A percentile compares a stretch with the other conserved stretches of the same genome.
These are phyloP conservation scores for Calliopsis andreniformis DNA, from an alignment of 1,140 invertebrate genomes.

Conservation along the genomic window DNA sequence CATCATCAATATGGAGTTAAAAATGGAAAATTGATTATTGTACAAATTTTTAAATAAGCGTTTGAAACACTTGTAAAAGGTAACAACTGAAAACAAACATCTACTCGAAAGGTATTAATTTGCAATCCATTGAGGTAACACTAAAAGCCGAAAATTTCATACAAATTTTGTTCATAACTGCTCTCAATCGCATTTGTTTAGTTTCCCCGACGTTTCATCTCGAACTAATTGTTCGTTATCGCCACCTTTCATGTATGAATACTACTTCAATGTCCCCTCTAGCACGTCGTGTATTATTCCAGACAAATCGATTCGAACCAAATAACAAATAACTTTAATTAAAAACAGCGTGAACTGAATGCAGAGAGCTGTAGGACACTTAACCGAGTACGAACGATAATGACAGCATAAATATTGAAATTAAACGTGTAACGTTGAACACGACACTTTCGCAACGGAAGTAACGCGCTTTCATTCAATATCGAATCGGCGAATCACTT, in stretches of 20 bases:
- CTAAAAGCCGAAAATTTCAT: not conserved
- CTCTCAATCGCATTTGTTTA: not conserved
- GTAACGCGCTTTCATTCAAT: not conserved
- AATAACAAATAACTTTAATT: slow-evolving; percentile 12
- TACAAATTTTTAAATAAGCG: too few species aligned
- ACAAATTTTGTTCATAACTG: not conserved
- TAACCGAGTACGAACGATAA: not conserved
- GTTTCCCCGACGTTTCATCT: not conserved
- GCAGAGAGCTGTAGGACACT: not conserved
- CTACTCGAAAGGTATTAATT: too few species aligned
- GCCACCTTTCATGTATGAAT: not conserved
- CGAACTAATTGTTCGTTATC: not conserved
- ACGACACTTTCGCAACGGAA: not conserved
- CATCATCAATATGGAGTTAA: too few species aligned
- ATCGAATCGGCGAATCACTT: not conserved
- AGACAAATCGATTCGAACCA: not conserved
- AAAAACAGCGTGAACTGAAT: not conserved
- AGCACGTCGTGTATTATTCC: not conserved
- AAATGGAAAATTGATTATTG: too few species aligned
- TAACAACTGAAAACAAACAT: too few species aligned
- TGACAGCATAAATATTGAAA: slow-evolving; percentile 10
- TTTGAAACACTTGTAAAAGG: too few species aligned
- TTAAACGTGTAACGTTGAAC: not conserved
- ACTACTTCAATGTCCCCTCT: not conserved
- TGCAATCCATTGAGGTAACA: too few species aligned